These are phyloP conservation scores for Manduca sexta DNA, from an alignment of 1,140 invertebrate genomes.

Conservation along the genomic window DNA sequence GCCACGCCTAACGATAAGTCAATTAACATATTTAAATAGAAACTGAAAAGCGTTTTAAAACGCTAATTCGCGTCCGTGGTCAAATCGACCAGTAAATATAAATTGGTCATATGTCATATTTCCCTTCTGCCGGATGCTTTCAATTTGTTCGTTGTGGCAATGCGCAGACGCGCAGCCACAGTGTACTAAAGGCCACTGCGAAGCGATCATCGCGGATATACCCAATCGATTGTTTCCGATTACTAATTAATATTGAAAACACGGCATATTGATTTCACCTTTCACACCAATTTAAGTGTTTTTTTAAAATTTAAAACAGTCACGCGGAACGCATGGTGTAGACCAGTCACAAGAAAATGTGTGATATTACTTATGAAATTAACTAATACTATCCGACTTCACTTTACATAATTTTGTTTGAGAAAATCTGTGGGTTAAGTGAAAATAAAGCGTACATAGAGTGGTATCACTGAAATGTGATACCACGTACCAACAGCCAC, in stretches of 20 bases:
- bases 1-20: neutral
- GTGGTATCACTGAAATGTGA: conserved; percentile 70
- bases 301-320: neutral
- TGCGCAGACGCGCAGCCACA: conserved; percentile 45
- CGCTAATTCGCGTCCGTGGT: conserved; percentile 36
- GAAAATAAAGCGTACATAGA: neutral
- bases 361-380: no score
- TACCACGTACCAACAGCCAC: conserved; percentile 48
- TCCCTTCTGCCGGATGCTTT: conserved; percentile 69
- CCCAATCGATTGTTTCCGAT: conserved; percentile 3
- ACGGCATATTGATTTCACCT: neutral
- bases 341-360: no score
- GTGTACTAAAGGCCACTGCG: conserved; percentile 28
- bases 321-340: no score
- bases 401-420: no score
- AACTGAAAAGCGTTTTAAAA: conserved; percentile 6
- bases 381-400: no score
- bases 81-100: conserved; percentile 62
- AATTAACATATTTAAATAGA: neutral
- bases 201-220: conserved; percentile 18
- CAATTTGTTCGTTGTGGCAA: conserved; percentile 60
- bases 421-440: neutral
- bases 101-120: conserved; percentile 70
- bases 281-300: neutral
- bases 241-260: neutral